phyloP scores from a whole-genome alignment of 2,113 vertebrate species.

The Scytalopus superciliaris region DNA sequence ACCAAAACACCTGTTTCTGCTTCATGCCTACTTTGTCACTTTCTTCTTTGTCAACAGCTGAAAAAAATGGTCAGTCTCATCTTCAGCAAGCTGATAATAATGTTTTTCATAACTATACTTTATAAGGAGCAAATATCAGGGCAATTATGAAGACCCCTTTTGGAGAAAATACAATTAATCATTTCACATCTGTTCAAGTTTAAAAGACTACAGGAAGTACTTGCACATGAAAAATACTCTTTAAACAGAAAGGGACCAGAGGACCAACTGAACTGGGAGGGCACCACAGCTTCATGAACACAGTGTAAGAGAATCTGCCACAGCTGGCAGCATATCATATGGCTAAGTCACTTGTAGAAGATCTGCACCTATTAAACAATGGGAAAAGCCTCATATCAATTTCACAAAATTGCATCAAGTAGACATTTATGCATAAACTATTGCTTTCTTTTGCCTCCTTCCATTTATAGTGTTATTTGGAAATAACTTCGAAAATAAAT shows the following conservation, averaged over 20 bases:
- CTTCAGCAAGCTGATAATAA: neutral
- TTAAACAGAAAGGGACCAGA: neutral
- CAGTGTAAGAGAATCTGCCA: neutral
- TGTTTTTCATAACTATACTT: neutral
- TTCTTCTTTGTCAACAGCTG: neutral
- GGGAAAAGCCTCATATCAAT: neutral
- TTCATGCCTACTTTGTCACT: neutral
- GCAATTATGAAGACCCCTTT: neutral
- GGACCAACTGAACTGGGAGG: neutral
- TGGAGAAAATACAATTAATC: neutral
- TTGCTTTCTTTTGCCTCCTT: neutral
- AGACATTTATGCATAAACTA: neutral
- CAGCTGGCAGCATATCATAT: neutral
- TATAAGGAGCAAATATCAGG: neutral
- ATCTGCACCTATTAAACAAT: neutral
- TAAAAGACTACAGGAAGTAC: neutral
- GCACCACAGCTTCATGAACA: neutral
- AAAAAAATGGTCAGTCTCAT: neutral
- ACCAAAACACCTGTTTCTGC: neutral
- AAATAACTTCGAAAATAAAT: neutral
- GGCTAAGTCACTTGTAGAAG: neutral
- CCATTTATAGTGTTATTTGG: neutral
- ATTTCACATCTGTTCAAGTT: neutral
- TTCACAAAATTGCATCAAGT: neutral
- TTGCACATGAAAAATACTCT: neutral